A percentile compares a stretch with the other conserved stretches of the same genome.
Conservation (phyloP, 53 echinoderm and acorn worm genomes). For the Holothuria scabra region DNA sequence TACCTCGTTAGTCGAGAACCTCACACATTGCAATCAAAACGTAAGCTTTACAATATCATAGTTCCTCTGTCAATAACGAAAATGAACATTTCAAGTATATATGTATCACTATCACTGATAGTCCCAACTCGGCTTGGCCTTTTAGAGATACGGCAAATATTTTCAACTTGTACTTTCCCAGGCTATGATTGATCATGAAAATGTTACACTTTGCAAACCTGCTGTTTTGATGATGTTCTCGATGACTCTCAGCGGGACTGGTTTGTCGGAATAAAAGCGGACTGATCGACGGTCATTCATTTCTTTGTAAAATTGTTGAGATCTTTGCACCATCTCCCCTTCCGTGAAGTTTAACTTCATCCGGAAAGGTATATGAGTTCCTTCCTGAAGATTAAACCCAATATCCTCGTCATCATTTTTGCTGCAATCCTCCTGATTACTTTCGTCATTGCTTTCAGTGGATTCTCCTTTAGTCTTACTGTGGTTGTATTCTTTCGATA, state of each 20-base stretch:
- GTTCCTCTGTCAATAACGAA: too few relatives aligned
- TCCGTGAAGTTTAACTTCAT: conserved; percentile 30
- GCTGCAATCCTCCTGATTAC: conserved; percentile 31
- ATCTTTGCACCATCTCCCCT: conserved; percentile 70
- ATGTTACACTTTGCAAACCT: conserved; percentile 47
- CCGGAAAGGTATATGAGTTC: conserved; percentile 68
- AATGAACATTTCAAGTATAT: too few relatives aligned
- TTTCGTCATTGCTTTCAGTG: conserved; percentile 35
- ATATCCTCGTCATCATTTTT: conserved; percentile 19
- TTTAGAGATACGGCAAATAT: too few relatives aligned
- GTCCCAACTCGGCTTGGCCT: too few relatives aligned
- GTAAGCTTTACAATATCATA: too few relatives aligned
- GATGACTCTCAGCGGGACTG: conserved; percentile 65
- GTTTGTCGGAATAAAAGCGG: conserved; percentile 63
- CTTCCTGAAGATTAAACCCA: conserved; percentile 32
- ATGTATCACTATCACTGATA: too few relatives aligned
- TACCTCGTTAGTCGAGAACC: too few relatives aligned
- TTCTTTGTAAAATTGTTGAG: conserved; percentile 69
- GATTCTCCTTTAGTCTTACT: background rate
- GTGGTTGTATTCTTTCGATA: background rate
- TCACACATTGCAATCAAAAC: too few relatives aligned
- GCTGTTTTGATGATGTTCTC: conserved; percentile 82
- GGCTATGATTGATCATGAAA: too few relatives aligned
- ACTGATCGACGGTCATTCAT: conserved; percentile 89
- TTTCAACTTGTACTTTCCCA: too few relatives aligned